Conservation (phyloP, 35 echinoderm and acorn worm species). For the Holothuria glaberrima region DNA sequence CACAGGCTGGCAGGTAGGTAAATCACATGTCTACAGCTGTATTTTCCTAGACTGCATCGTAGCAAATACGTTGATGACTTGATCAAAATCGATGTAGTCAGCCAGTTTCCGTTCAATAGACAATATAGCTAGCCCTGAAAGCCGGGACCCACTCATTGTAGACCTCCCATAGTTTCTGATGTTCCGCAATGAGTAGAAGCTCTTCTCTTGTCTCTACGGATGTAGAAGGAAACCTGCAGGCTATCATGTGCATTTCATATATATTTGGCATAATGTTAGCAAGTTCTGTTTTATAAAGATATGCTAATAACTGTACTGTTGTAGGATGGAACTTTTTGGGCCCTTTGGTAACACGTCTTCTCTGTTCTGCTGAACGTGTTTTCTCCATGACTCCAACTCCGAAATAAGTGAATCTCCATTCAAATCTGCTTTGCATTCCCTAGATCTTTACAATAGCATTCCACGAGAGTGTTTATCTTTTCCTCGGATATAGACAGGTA, state of each 20-base stretch:
- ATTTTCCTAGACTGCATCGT: background rate
- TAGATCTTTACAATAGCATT: too few relatives aligned
- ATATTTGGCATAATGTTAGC: background rate
- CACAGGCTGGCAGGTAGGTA: too few relatives aligned
- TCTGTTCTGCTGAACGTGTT: conserved; percentile 12
- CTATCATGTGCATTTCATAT: background rate
- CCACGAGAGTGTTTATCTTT: too few relatives aligned
- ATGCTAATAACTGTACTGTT: background rate
- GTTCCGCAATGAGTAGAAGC: too few relatives aligned
- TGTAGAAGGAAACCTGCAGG: background rate
- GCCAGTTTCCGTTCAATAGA: conserved; percentile 5
- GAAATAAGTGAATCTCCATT: background rate
- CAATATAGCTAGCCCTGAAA: conserved; percentile 6
- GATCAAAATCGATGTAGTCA: background rate
- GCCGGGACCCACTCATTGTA: background rate
- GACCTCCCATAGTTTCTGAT: background rate
- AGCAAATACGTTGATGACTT: conserved; percentile 29
- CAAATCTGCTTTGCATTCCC: too few relatives aligned
- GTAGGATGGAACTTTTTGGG: conserved; percentile 7
- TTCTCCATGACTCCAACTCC: conserved; percentile 7
- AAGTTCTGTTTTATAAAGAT: background rate
- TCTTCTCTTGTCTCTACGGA: background rate
- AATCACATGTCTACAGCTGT: too few relatives aligned
- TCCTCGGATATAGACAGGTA: too few relatives aligned
- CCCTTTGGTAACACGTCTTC: background rate